Conservation (phyloP, 2,888 invertebrate genomes). For the Luperina nickerlii region DNA sequence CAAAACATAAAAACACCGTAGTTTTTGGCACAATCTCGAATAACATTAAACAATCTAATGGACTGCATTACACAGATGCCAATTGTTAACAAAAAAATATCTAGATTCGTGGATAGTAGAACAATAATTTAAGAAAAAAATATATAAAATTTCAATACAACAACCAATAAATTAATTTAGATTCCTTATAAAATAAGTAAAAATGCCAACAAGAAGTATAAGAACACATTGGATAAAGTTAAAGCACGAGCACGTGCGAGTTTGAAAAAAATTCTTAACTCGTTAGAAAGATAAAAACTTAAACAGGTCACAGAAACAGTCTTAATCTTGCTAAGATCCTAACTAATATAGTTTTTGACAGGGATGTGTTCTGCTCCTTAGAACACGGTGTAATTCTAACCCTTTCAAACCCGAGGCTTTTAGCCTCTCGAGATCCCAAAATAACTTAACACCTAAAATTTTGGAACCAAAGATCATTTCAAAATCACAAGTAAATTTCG, state of each 20-base stretch:
- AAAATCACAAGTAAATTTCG: slow-evolving; percentile 84
- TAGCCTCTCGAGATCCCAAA: slow-evolving; percentile 83
- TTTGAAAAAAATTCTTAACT: slow-evolving; percentile 82
- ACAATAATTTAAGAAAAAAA: slow-evolving; percentile 88
- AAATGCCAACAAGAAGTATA: slow-evolving; percentile 90
- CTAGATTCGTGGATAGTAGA: slow-evolving; percentile 80
- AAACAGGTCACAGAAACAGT: slow-evolving; percentile 91
- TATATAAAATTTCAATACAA: slow-evolving; percentile 88
- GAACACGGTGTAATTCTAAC: slow-evolving; percentile 87
- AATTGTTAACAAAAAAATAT: slow-evolving; percentile 83
- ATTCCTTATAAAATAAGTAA: slow-evolving; percentile 90
- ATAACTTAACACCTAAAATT: slow-evolving; percentile 83
- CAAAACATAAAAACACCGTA: slow-evolving; percentile 64
- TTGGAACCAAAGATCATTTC: slow-evolving; percentile 82
- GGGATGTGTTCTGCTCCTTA: slow-evolving; percentile 90
- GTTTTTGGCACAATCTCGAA: slow-evolving; percentile 82
- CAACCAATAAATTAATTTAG: slow-evolving; percentile 91
- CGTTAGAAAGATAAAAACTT: slow-evolving; percentile 88
- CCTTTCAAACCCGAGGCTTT: slow-evolving; percentile 77
- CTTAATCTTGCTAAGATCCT: slow-evolving; percentile 90
- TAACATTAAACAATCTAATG: slow-evolving; percentile 75
- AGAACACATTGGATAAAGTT: slow-evolving; percentile 89
- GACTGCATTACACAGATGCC: slow-evolving; percentile 87
- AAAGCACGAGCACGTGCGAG: slow-evolving; percentile 68
- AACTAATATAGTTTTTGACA: slow-evolving; percentile 88